Evolutionary conservation across 1,140 invertebrate genomes (phyloP).

Genomic region (Popillia japonica): DNA sequence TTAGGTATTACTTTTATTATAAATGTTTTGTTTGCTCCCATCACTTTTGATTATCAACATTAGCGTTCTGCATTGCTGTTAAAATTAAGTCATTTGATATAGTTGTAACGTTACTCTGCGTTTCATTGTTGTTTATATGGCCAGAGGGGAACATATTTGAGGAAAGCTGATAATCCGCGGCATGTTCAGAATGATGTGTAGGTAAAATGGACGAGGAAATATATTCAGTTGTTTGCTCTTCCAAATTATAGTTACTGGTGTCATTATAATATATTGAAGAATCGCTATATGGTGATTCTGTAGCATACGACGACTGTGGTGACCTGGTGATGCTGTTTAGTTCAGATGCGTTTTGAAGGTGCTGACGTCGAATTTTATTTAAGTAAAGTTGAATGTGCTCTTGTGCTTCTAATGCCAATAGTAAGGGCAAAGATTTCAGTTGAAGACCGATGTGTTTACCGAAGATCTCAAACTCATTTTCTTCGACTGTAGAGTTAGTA

Average conservation of each 20-base stretch:
- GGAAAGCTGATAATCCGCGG: too few relatives aligned
- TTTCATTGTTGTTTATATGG: too few relatives aligned
- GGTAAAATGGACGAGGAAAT: conserved; percentile 42
- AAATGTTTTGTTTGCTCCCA: too few relatives aligned
- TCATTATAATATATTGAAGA: background rate
- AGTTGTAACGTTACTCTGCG: too few relatives aligned
- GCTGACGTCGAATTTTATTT: conserved; percentile 43
- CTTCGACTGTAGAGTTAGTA: conserved; percentile 31
- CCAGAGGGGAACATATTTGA: too few relatives aligned
- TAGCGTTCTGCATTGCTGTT: too few relatives aligned
- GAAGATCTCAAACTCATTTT: conserved; percentile 21
- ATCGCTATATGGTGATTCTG: conserved; percentile 18
- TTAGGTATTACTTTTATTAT: too few relatives aligned
- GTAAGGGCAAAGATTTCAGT: conserved; percentile 42
- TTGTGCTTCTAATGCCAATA: too few relatives aligned
- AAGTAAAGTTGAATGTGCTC: conserved; percentile 46
- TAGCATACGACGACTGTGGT: conserved; percentile 1
- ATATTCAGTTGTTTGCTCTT: conserved; percentile 32
- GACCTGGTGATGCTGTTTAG: conserved; percentile 23
- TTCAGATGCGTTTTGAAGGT: conserved; percentile 32
- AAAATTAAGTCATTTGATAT: too few relatives aligned
- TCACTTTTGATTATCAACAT: too few relatives aligned
- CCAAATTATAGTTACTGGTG: conserved; percentile 8
- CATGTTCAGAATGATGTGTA: background rate
- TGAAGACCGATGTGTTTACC: conserved; percentile 41